Conservation (phyloP, 2,113 vertebrate species). For the Pan troglodytes region NHGRI_mPanTro3-v2.1_pri NC_072398.2:33400001-33400500, state of each 20-base stretch:
- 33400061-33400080: neutral
- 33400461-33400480: conserved; percentile 76
- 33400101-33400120: neutral
- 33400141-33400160: neutral
- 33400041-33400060: neutral
- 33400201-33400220: neutral
- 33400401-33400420: conserved; percentile 59
- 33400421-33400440: conserved; percentile 64
- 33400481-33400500: conserved; percentile 80
- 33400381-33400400: conserved; percentile 60
- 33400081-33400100: neutral
- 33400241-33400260: neutral
- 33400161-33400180: neutral
- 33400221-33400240: neutral
- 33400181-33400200: neutral
- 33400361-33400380: conserved; percentile 63
- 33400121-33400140: neutral
- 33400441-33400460: conserved; percentile 75
- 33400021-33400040: neutral
- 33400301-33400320: conserved; percentile 10
- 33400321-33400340: conserved; percentile 36
- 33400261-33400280: neutral
- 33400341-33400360: neutral
- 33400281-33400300: neutral
- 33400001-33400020: neutral